Conservation (phyloP, 2,888 invertebrate species). For the Hyalella azteca region DNA sequence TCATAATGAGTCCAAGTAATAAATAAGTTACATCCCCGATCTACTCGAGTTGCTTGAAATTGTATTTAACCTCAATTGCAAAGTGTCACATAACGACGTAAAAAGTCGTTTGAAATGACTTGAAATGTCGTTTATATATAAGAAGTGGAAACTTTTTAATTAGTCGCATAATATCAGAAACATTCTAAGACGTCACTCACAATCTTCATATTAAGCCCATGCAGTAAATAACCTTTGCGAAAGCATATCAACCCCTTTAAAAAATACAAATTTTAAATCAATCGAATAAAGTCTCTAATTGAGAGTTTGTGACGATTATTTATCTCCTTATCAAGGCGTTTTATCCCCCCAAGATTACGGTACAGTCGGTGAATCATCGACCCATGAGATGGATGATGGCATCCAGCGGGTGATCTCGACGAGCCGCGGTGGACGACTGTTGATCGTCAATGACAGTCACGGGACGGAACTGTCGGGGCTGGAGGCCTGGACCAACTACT, state of each 20-base stretch:
- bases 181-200: too few relatives aligned
- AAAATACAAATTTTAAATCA: too few relatives aligned
- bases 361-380: not conserved
- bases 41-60: too few relatives aligned
- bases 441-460: not conserved
- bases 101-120: not conserved
- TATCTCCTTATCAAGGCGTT: not conserved
- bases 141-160: not conserved
- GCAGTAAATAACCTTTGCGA: too few relatives aligned
- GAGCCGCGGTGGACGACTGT: slow-evolving; percentile 7
- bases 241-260: too few relatives aligned
- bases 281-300: too few relatives aligned
- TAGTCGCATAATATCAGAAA: too few relatives aligned
- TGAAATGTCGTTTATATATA: not conserved
- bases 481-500: slow-evolving; percentile 53
- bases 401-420: not conserved
- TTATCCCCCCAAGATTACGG: not conserved
- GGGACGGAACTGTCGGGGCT: slow-evolving; percentile 15
- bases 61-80: too few relatives aligned
- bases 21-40: too few relatives aligned
- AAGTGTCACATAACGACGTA: not conserved
- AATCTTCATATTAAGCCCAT: too few relatives aligned
- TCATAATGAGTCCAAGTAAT: too few relatives aligned
- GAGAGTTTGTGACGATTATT: too few relatives aligned
- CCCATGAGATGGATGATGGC: not conserved